These are phyloP conservation scores for Elanus axillaris DNA, from an alignment of 2,113 vertebrate species.

Conservation along the genomic window DNA sequence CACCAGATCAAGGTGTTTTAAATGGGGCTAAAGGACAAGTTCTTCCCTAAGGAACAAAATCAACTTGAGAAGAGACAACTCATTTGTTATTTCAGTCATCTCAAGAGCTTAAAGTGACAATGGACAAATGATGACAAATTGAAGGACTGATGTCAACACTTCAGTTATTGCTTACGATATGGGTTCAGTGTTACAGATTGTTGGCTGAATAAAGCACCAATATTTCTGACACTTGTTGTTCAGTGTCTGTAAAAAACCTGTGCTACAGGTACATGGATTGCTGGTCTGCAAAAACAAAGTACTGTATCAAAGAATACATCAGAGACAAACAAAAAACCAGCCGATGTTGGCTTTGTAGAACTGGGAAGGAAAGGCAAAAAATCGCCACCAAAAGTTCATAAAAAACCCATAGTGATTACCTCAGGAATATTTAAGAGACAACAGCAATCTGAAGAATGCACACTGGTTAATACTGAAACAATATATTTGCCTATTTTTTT, in stretches of 20 bases:
- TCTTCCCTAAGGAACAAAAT: slow-evolving; percentile 24
- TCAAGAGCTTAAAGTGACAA: slow-evolving; percentile 20
- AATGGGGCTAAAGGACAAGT: slow-evolving; percentile 24
- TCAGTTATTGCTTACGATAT: not conserved
- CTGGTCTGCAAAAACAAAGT: not conserved
- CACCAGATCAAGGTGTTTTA: not conserved
- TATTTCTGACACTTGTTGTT: not conserved
- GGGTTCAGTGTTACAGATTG: not conserved
- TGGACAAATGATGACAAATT: slow-evolving; percentile 58
- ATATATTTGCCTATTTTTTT: not conserved
- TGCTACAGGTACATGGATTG: not conserved
- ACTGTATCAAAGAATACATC: not conserved
- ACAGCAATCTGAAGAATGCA: fast-evolving
- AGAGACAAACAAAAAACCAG: not conserved
- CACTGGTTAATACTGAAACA: not conserved
- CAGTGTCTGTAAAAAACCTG: not conserved
- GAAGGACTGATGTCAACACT: slow-evolving; percentile 10
- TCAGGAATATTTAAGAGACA: not conserved
- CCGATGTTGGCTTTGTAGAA: not conserved
- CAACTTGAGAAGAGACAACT: slow-evolving; percentile 11
- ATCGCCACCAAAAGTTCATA: not conserved
- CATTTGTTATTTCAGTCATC: slow-evolving; percentile 46
- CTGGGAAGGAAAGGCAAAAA: not conserved
- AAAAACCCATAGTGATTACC: fast-evolving
- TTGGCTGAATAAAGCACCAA: not conserved